Evolutionary conservation across 2,888 invertebrate genomes (phyloP).

Genomic region (Empis stercorea): DNA sequence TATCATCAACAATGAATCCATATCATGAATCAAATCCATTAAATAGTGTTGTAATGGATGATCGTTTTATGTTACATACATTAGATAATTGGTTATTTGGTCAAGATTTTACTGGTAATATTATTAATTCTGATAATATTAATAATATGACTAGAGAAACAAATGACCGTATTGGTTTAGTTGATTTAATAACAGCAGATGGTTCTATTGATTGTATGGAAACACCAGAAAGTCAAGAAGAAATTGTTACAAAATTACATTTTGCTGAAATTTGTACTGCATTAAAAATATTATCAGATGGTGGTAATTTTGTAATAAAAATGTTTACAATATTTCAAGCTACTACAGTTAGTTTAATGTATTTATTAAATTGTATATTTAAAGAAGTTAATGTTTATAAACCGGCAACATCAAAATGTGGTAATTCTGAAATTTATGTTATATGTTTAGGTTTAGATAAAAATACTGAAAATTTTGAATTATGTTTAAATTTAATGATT

Average conservation of each 20-base stretch:
- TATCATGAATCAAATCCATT: constrained; percentile 77
- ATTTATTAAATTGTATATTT: constrained; percentile 65
- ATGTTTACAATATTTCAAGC: constrained; percentile 84
- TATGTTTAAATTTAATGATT: constrained; percentile 23
- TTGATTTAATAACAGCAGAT: constrained; percentile 74
- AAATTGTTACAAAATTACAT: constrained; percentile 60
- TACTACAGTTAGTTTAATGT: constrained; percentile 64
- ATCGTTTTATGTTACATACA: constrained; percentile 69
- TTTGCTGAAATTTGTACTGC: constrained; percentile 74
- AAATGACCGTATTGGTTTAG: constrained; percentile 39
- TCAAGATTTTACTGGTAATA: constrained; percentile 70
- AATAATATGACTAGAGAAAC: constrained; percentile 44
- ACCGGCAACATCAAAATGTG: constrained; percentile 85
- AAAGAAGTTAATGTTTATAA: constrained; percentile 63
- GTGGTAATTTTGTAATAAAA: constrained; percentile 74
- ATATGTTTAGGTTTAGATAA: constrained; percentile 44
- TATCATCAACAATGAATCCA: constrained; percentile 78
- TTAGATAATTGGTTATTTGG: constrained; percentile 78
- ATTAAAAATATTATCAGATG: constrained; percentile 50
- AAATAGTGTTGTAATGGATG: constrained; percentile 56
- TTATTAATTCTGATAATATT: constrained; percentile 59
- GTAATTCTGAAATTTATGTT: constrained; percentile 88
- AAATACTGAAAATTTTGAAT: constrained; percentile 13
- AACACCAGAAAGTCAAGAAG: constrained; percentile 79
- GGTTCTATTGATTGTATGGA: constrained; percentile 84